Evolutionary conservation across 2,888 invertebrate species (phyloP).

Genomic region (Prosopocoilus inquinatus): DNA sequence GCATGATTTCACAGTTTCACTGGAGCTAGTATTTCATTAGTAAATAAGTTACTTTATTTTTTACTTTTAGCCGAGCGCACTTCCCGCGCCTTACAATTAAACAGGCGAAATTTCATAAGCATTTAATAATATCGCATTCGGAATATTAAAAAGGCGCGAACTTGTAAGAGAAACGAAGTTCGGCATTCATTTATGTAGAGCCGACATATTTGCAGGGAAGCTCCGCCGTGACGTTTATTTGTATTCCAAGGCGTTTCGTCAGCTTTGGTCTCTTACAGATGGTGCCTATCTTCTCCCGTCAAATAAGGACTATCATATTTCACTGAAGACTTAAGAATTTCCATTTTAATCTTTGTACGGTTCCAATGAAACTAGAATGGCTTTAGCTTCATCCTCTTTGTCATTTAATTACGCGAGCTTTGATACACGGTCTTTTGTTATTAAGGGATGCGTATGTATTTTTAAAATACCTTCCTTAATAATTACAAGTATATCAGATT

Average conservation of each 20-base stretch:
- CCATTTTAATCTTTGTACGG: conserved; percentile 39
- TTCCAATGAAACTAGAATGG: conserved; percentile 26
- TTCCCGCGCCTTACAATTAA: conserved; percentile 4
- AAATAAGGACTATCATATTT: conserved; percentile 44
- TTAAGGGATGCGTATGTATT: neutral
- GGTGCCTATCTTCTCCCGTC: conserved; percentile 31
- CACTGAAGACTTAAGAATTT: conserved; percentile 43
- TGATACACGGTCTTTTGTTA: conserved; percentile 29
- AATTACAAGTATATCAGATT: too few relatives aligned
- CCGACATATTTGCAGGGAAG: conserved; percentile 24
- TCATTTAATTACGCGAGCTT: conserved; percentile 20
- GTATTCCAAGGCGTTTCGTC: conserved; percentile 26
- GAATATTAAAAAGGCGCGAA: conserved; percentile 22
- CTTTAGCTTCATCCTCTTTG: conserved; percentile 32
- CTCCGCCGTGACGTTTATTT: conserved; percentile 25
- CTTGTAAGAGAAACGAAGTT: conserved; percentile 19
- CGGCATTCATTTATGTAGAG: conserved; percentile 28
- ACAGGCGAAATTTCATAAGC: conserved; percentile 9
- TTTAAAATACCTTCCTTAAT: too few relatives aligned
- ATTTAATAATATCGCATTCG: conserved; percentile 10
- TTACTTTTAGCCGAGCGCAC: conserved; percentile 12
- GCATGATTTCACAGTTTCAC: conserved; percentile 10
- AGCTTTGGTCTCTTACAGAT: conserved; percentile 28
- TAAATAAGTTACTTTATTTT: conserved; percentile 13
- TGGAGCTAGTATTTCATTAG: conserved; percentile 14